phyloP scores from a whole-genome alignment of 2,113 vertebrate genomes.

The Sterrhoptilus dennistouni region DNA sequence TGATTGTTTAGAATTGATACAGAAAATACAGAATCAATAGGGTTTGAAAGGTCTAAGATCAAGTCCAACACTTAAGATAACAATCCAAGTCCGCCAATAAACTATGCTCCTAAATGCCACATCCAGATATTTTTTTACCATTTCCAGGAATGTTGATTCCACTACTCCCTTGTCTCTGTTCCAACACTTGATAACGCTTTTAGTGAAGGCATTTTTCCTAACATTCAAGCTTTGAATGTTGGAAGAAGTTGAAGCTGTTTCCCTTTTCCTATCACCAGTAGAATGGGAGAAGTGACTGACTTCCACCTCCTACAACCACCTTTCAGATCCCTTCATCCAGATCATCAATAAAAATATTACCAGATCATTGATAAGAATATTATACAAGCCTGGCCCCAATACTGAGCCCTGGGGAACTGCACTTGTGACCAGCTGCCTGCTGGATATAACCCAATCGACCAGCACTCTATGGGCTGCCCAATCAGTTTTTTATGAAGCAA shows the following conservation, averaged over 20 bases:
- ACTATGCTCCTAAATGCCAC: neutral
- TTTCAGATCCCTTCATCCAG: neutral
- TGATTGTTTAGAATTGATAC: neutral
- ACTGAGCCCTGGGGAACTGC: neutral
- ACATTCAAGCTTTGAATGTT: neutral
- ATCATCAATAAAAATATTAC: neutral
- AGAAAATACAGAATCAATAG: neutral
- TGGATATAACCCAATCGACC: neutral
- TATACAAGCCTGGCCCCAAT: neutral
- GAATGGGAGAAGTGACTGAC: neutral
- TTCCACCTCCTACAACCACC: neutral
- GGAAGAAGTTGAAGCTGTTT: neutral
- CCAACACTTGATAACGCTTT: neutral
- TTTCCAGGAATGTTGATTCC: neutral
- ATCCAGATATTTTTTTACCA: neutral
- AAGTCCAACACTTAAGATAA: neutral
- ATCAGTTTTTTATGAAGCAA: neutral
- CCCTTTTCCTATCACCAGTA: neutral
- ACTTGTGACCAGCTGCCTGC: neutral
- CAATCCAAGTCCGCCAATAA: neutral
- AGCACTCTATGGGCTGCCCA: neutral
- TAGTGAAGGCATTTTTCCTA: neutral
- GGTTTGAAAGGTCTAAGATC: neutral
- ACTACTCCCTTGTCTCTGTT: neutral
- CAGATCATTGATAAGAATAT: neutral